Evolutionary conservation across 2,797 vertebrate species (phyloP).

Genomic region (Sebastes flavidus): DNA sequence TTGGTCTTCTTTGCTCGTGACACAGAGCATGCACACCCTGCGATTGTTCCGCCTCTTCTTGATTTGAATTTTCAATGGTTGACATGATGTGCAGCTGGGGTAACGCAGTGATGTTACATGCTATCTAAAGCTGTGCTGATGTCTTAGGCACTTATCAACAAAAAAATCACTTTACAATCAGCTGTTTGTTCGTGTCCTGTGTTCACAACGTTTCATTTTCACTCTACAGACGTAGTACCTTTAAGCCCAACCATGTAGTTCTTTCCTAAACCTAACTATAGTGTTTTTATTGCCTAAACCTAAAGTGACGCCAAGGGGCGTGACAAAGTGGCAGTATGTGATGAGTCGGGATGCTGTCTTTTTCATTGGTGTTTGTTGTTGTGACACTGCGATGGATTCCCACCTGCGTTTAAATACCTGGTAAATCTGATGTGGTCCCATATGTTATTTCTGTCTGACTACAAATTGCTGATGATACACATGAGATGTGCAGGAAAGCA

Average conservation of each 20-base stretch:
- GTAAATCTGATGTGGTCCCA: background rate
- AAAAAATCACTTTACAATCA: background rate
- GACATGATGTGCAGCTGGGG: too few species aligned
- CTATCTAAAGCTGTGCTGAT: background rate
- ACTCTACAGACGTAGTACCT: too few species aligned
- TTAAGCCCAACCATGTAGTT: too few species aligned
- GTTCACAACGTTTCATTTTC: too few species aligned
- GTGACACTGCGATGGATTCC: background rate
- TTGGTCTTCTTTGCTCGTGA: background rate
- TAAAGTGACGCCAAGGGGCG: too few species aligned
- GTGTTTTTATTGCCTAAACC: too few species aligned
- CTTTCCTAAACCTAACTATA: too few species aligned
- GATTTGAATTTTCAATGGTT: background rate
- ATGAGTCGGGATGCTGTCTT: background rate
- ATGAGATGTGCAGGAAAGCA: background rate
- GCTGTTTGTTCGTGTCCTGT: too few species aligned
- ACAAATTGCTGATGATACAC: background rate
- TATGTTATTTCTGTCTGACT: background rate
- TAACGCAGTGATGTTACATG: background rate
- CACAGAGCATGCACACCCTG: background rate
- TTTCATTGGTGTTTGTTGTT: background rate
- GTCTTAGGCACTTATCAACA: background rate
- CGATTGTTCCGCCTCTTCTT: background rate
- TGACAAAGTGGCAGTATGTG: too few species aligned
- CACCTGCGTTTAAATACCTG: background rate